These are phyloP conservation scores for Ennomos erosarius DNA, from an alignment of 2,888 invertebrate species.

Conservation along the genomic window DNA sequence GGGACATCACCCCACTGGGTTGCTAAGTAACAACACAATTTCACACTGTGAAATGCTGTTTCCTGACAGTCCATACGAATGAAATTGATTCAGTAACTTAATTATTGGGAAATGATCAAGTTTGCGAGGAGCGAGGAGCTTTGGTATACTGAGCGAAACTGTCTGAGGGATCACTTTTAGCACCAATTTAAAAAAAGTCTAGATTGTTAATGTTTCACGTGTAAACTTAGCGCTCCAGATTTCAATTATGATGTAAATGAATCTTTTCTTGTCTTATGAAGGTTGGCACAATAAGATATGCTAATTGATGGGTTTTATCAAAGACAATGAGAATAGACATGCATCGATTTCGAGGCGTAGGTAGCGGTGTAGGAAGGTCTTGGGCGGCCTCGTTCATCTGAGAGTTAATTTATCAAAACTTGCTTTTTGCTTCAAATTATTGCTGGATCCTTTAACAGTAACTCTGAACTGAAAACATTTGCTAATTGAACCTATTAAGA, in stretches of 20 bases:
- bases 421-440: no score
- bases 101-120: conserved; percentile 46
- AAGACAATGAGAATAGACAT: no score
- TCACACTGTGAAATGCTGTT: conserved; percentile 39
- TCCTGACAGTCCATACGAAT: conserved; percentile 38
- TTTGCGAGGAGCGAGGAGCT: conserved; percentile 34
- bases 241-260: neutral
- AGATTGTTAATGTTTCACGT: conserved; percentile 10
- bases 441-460: no score
- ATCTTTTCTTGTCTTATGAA: no score
- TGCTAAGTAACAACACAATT: conserved; percentile 37
- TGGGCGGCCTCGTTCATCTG: no score
- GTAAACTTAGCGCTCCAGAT: neutral
- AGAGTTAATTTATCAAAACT: no score
- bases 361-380: no score
- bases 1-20: conserved; percentile 22
- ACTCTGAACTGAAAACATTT: no score
- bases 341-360: no score
- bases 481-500: conserved; percentile 11
- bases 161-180: conserved; percentile 17
- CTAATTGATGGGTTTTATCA: no score
- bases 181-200: conserved; percentile 28
- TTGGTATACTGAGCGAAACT: conserved; percentile 17
- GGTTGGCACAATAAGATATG: no score
- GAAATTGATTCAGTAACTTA: conserved; percentile 47